phyloP scores from a whole-genome alignment of 2,888 invertebrate species.

The Nomada ruficornis region DNA sequence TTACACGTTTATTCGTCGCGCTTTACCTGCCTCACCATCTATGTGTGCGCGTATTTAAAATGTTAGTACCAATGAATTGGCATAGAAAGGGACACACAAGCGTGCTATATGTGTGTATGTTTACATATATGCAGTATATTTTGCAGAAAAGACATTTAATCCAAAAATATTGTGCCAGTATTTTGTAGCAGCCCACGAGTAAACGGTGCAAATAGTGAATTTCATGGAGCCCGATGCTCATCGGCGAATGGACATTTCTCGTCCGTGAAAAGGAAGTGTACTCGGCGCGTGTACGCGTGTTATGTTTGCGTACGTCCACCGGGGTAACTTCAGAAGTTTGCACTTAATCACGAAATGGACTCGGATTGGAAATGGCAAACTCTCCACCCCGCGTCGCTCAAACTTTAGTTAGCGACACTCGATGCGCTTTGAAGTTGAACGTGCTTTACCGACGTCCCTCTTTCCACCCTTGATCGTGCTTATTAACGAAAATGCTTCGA shows the following conservation, averaged over 20 bases:
- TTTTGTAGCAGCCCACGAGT: background rate
- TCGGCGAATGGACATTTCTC: conserved; percentile 36
- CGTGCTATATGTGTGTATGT: no score
- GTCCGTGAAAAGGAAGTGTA: conserved; percentile 43
- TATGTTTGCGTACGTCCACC: conserved; percentile 65
- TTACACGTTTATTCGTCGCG: no score
- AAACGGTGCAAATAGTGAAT: conserved; percentile 2
- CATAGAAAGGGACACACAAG: no score
- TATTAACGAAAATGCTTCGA: conserved; percentile 74
- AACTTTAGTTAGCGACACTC: conserved; percentile 83
- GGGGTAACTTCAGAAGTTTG: conserved; percentile 79
- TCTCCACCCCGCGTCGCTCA: conserved; percentile 57
- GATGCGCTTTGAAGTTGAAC: conserved; percentile 80
- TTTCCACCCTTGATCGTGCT: conserved; percentile 77
- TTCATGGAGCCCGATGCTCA: conserved; percentile 15
- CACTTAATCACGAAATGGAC: conserved; percentile 84
- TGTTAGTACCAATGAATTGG: no score
- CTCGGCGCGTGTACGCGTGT: conserved; percentile 38
- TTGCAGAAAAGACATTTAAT: background rate
- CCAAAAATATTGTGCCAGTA: background rate
- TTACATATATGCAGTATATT: background rate
- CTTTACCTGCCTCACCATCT: no score
- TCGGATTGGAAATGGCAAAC: conserved; percentile 81
- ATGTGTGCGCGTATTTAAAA: no score
- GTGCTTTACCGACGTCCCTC: conserved; percentile 67